Conservation (phyloP, 1,140 invertebrate species). For the Heliconius eleuchia region DNA sequence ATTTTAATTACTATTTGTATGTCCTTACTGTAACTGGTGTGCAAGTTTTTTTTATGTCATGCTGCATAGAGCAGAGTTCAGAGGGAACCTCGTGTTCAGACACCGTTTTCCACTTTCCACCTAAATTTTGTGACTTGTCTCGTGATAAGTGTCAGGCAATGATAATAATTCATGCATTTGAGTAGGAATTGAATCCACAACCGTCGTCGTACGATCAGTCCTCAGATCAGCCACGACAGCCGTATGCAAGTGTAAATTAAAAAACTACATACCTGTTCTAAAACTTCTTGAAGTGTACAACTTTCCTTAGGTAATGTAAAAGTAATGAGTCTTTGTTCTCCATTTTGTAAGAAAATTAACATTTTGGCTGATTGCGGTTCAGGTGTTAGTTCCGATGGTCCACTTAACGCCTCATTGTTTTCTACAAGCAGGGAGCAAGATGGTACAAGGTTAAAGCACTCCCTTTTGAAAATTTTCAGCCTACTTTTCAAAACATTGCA, state of each 20-base stretch:
- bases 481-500: not conserved
- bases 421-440: constrained; percentile 44
- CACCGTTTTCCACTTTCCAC: too few species aligned
- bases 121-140: too few species aligned
- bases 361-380: constrained; percentile 86
- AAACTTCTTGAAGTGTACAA: constrained; percentile 89
- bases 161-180: too few species aligned
- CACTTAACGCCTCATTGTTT: constrained; percentile 54
- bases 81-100: too few species aligned
- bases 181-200: too few species aligned
- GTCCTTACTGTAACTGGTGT: too few species aligned
- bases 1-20: not conserved
- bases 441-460: not conserved
- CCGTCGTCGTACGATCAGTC: too few species aligned
- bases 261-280: constrained; percentile 84
- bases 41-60: too few species aligned
- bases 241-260: too few species aligned
- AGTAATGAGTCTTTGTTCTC: constrained; percentile 89
- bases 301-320: constrained; percentile 90
- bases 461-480: not conserved
- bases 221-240: too few species aligned
- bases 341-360: constrained; percentile 87
- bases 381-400: constrained; percentile 64
- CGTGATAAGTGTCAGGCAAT: too few species aligned
- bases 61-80: too few species aligned